Percentiles rank a stretch among this genome's conserved stretches.
Evolutionary conservation across 2,888 invertebrate genomes (phyloP).

Genomic region (Melieria crassipennis): DNA sequence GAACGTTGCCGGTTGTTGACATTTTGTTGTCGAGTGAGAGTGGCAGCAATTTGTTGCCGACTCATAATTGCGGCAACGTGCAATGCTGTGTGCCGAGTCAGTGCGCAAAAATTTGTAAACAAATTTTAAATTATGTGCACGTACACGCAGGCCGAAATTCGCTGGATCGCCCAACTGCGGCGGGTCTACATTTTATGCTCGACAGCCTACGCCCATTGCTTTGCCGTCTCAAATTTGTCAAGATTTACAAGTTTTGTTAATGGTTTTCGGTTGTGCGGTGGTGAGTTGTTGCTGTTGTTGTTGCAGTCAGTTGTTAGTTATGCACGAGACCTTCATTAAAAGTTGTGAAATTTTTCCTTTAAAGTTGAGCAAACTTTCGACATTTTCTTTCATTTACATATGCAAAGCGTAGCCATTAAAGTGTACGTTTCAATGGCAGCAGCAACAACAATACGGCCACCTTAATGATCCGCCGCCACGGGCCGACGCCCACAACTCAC

Average conservation of each 20-base stretch:
- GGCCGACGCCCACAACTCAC: too few species aligned
- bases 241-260: not conserved
- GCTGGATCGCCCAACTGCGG: not conserved
- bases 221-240: too few species aligned
- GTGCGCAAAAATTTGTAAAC: not conserved
- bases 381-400: not conserved
- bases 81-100: not conserved
- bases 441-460: too few species aligned
- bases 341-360: not conserved
- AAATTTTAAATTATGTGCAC: conserved; percentile 20
- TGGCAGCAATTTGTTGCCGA: not conserved
- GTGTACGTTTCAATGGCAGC: too few species aligned
- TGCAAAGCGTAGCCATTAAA: too few species aligned
- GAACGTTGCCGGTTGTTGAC: not conserved
- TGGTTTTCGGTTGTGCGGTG: not conserved
- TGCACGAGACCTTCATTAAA: not conserved
- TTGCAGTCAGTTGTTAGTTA: not conserved
- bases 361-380: not conserved
- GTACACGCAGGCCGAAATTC: conserved; percentile 13
- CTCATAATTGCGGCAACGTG: not conserved
- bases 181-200: too few species aligned
- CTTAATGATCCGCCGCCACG: too few species aligned
- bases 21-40: not conserved
- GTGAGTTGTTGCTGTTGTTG: not conserved
- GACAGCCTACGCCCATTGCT: too few species aligned